Evolutionary conservation across 2,113 vertebrate genomes (phyloP).

Genomic region (Lota lota): DNA sequence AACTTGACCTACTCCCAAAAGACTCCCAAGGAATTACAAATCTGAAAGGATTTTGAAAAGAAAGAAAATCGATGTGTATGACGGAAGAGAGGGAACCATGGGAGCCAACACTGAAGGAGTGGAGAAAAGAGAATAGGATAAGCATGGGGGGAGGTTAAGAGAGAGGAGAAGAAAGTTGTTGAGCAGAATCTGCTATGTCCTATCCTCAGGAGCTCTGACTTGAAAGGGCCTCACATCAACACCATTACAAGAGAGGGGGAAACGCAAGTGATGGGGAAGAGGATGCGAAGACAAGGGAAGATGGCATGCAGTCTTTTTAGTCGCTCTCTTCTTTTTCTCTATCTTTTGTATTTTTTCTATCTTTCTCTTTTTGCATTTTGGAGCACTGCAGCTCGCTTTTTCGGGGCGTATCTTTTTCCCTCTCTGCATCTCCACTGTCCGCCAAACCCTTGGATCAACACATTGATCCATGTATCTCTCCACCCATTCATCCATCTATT

Average conservation of each 20-base stretch:
- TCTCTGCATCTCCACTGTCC: no score
- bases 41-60: neutral
- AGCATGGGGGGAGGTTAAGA: neutral
- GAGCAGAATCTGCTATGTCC: neutral
- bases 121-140: neutral
- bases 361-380: neutral
- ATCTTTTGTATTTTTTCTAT: neutral
- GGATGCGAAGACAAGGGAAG: neutral
- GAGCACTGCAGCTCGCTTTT: no score
- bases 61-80: neutral
- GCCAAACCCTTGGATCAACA: no score
- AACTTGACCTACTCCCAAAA: neutral
- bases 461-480: no score
- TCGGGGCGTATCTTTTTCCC: neutral
- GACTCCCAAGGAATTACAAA: neutral
- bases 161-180: neutral
- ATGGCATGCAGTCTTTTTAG: neutral
- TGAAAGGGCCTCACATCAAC: conserved; percentile 5
- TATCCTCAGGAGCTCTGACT: conserved; percentile 1
- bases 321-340: neutral
- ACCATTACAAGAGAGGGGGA: conserved; percentile 7
- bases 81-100: neutral
- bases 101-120: neutral
- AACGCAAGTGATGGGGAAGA: neutral
- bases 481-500: no score